Evolutionary conservation across 2,797 vertebrate species (phyloP).

Genomic region (Brachymystax lenok): DNA sequence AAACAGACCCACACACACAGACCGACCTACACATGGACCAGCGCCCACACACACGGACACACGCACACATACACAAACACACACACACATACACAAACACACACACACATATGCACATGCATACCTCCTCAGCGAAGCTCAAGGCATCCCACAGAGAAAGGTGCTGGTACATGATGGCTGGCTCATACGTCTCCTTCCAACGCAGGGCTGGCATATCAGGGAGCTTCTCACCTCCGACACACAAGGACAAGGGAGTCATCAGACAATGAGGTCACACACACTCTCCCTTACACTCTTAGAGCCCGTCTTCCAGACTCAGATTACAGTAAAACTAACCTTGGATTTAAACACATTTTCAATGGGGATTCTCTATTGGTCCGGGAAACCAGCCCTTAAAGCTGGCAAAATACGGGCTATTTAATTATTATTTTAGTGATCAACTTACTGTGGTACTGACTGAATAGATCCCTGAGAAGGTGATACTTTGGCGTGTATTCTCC

Average conservation of each 20-base stretch:
- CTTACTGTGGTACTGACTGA: conserved; percentile 82
- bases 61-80: background rate
- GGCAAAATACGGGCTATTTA: background rate
- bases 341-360: background rate
- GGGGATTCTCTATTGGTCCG: background rate
- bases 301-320: background rate
- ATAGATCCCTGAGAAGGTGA: conserved; percentile 83
- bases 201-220: conserved; percentile 78
- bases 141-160: conserved; percentile 90
- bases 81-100: conserved; percentile 13
- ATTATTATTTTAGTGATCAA: background rate
- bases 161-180: conserved; percentile 80
- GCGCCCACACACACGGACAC: background rate
- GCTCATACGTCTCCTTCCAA: conserved; percentile 80
- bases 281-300: background rate
- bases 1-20: conserved; percentile 28
- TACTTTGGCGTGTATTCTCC: conserved; percentile 95
- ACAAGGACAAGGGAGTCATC: conserved; percentile 23
- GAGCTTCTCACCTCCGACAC: conserved; percentile 68
- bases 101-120: conserved; percentile 30
- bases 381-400: no score
- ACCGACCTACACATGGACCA: no score
- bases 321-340: background rate
- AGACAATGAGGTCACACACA: background rate
- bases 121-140: conserved; percentile 77